Evolutionary conservation across 1,140 invertebrate genomes (phyloP).

Genomic region (Drosophila nigromelanica): DNA sequence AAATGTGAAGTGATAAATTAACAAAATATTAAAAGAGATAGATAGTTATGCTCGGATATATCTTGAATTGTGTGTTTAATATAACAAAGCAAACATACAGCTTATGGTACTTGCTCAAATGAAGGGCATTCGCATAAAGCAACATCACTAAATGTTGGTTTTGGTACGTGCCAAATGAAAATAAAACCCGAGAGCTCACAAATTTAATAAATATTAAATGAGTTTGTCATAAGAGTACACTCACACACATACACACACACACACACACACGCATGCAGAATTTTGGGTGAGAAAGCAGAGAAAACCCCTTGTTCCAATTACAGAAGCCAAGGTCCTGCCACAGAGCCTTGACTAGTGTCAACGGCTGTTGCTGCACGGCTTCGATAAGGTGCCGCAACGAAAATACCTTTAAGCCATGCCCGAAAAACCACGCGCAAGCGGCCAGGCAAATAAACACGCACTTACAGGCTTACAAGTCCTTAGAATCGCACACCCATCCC

Average conservation of each 20-base stretch:
- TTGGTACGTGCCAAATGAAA: constrained; percentile 75
- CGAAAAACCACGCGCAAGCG: constrained; percentile 39
- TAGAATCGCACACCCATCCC: constrained; percentile 13
- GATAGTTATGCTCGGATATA: no score
- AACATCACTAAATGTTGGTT: constrained; percentile 55
- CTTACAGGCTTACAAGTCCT: constrained; percentile 67
- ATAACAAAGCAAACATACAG: constrained; percentile 1
- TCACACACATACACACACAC: constrained; percentile 16
- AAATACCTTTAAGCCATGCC: constrained; percentile 64
- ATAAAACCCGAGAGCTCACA: constrained; percentile 68
- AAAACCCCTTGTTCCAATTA: constrained; percentile 72
- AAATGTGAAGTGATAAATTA: no score
- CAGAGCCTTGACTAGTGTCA: constrained; percentile 8
- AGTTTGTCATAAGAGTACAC: constrained; percentile 70
- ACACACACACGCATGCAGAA: not conserved
- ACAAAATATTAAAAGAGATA: no score
- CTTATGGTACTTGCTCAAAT: not conserved
- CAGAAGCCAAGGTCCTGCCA: constrained; percentile 37
- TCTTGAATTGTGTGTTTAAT: no score
- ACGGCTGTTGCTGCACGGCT: constrained; percentile 47
- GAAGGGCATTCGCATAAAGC: constrained; percentile 32
- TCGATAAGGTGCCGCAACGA: constrained; percentile 65
- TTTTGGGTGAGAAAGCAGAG: not conserved
- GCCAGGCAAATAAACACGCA: constrained; percentile 72
- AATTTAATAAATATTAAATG: constrained; percentile 82